Conservation (phyloP, 2,888 invertebrate species). For the Eristalis tenax region DNA sequence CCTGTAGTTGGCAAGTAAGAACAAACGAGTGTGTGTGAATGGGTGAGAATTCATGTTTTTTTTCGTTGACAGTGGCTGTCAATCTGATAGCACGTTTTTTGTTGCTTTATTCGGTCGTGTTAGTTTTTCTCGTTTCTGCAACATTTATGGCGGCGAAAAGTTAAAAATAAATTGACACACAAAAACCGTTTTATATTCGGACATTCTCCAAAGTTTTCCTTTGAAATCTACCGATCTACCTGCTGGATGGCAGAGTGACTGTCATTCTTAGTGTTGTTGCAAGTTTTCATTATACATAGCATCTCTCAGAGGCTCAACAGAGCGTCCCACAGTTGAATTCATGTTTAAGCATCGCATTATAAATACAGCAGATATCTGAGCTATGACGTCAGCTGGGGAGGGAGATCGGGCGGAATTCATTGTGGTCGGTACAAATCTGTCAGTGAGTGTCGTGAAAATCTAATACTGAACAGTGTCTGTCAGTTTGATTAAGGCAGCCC, state of each 20-base stretch:
- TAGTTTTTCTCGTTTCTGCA: constrained; percentile 69
- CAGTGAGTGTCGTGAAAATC: constrained; percentile 28
- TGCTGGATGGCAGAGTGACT: constrained; percentile 37
- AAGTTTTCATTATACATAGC: constrained; percentile 26
- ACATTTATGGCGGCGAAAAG: constrained; percentile 72
- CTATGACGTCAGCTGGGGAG: background rate
- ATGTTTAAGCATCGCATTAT: no score
- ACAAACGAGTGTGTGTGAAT: constrained; percentile 15
- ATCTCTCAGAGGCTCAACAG: constrained; percentile 31
- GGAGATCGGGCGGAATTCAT: background rate
- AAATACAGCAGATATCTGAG: background rate
- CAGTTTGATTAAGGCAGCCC: constrained; percentile 56
- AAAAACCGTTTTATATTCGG: constrained; percentile 63
- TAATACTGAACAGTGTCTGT: constrained; percentile 35
- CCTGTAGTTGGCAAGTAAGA: background rate
- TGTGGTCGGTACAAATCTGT: constrained; percentile 1
- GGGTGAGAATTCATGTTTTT: constrained; percentile 10
- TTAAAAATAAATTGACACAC: constrained; percentile 71
- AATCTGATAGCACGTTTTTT: constrained; percentile 56
- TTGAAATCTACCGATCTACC: constrained; percentile 67
- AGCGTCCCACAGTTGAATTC: constrained; percentile 24
- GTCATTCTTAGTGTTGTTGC: constrained; percentile 41
- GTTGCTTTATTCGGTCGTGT: constrained; percentile 63
- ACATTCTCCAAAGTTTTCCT: constrained; percentile 67
- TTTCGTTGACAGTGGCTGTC: constrained; percentile 59